These are phyloP conservation scores for Temnothorax curvispinosus DNA, from an alignment of 1,140 invertebrate species.

Conservation along the genomic window DNA sequence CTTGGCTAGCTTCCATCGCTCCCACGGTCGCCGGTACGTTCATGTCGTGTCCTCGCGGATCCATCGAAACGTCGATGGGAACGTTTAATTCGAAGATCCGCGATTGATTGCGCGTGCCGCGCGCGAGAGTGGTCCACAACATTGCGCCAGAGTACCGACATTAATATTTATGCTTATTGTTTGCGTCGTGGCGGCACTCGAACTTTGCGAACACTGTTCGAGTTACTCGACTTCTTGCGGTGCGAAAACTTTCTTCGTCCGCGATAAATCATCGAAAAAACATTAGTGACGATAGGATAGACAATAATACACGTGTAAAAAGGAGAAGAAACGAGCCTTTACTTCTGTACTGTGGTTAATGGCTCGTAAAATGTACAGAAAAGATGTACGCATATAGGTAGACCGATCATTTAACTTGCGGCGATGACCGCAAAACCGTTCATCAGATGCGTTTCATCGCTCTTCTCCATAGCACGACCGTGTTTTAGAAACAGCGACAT, in stretches of 20 bases:
- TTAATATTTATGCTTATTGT: background rate
- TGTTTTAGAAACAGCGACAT: background rate
- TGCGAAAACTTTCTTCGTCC: background rate
- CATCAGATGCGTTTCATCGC: background rate
- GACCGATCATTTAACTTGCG: background rate
- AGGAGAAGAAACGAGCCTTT: background rate
- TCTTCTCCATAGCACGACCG: background rate
- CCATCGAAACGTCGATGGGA: background rate
- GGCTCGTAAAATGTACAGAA: background rate
- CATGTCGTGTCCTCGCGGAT: constrained; percentile 40
- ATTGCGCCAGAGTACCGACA: background rate
- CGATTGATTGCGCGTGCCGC: constrained; percentile 37
- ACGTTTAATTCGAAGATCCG: constrained; percentile 34
- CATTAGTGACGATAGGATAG: background rate
- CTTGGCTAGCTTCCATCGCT: constrained; percentile 5
- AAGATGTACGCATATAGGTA: background rate
- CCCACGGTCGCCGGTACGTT: constrained; percentile 19
- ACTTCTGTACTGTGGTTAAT: background rate
- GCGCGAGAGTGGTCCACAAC: background rate
- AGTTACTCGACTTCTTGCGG: background rate
- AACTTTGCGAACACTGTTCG: no score
- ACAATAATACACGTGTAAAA: background rate
- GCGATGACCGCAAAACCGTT: background rate
- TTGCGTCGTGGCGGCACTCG: no score
- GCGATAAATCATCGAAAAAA: background rate